A percentile compares a stretch with the other conserved stretches of the same genome.
These are phyloP conservation scores for Tromatobia lineatoria DNA, from an alignment of 2,888 invertebrate genomes.

Conservation along the genomic window DNA sequence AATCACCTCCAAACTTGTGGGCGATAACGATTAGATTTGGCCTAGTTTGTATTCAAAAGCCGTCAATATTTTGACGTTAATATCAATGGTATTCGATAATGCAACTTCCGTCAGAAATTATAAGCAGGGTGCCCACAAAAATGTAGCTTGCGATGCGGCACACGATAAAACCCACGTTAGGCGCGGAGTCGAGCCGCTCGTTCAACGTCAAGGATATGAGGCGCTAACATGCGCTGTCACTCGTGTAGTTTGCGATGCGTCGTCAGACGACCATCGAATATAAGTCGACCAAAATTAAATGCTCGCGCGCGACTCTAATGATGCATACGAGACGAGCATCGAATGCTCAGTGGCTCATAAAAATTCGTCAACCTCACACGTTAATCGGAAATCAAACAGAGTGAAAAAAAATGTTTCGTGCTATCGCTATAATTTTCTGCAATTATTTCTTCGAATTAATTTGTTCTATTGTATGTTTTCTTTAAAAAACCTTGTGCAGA, in stretches of 20 bases:
- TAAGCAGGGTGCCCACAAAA: slow-evolving; percentile 17
- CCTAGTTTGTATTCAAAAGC: slow-evolving; percentile 50
- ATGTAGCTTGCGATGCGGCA: slow-evolving; percentile 15
- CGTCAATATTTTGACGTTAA: slow-evolving; percentile 42
- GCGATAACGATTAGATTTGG: slow-evolving; percentile 20
- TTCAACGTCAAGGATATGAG: slow-evolving; percentile 27
- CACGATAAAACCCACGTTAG: slow-evolving; percentile 2
- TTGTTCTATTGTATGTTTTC: neutral
- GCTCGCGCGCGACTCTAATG: slow-evolving; percentile 18
- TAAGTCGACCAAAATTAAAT: slow-evolving; percentile 20
- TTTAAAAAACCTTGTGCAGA: too few species aligned
- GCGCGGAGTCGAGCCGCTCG: neutral
- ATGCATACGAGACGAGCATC: slow-evolving; percentile 33
- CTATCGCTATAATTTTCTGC: neutral
- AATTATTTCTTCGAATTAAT: neutral
- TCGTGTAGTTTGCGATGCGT: slow-evolving; percentile 8
- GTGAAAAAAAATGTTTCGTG: neutral
- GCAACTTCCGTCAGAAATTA: slow-evolving; percentile 34
- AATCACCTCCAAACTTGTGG: slow-evolving; percentile 7
- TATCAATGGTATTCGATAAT: slow-evolving; percentile 40
- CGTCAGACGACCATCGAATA: slow-evolving; percentile 29
- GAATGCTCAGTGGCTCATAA: slow-evolving; percentile 17
- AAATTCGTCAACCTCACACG: slow-evolving; percentile 20
- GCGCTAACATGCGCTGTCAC: slow-evolving; percentile 9
- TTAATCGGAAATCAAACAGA: neutral